Conservation (phyloP, 1,140 invertebrate genomes). For the Drosophila busckii region DNA sequence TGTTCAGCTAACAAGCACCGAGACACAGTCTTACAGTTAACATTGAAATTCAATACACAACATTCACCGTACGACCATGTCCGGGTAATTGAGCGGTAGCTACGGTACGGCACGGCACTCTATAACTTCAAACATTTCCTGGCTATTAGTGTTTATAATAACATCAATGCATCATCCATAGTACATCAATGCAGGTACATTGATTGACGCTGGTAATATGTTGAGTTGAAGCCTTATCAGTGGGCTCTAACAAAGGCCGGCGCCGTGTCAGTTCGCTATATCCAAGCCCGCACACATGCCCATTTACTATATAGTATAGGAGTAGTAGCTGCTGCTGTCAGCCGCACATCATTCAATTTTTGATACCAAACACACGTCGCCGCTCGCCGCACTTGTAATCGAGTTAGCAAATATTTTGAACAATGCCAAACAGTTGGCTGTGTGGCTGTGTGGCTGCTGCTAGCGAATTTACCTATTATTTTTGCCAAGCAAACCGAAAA, state of each 20-base stretch:
- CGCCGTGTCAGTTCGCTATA: constrained; percentile 19
- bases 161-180: constrained; percentile 35
- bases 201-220: constrained; percentile 40
- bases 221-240: constrained; percentile 25
- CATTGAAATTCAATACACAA: constrained; percentile 78
- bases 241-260: constrained; percentile 25
- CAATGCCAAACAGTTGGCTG: constrained; percentile 27
- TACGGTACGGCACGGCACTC: constrained; percentile 2
- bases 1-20: constrained; percentile 65
- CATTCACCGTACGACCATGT: constrained; percentile 79
- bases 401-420: constrained; percentile 30
- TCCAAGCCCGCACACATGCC: too few relatives aligned
- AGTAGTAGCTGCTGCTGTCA: too few relatives aligned
- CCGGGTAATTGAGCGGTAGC: constrained; percentile 75
- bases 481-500: constrained; percentile 21
- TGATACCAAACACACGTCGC: constrained; percentile 19
- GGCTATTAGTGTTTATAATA: constrained; percentile 49
- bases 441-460: constrained; percentile 26
- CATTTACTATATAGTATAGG: too few relatives aligned
- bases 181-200: constrained; percentile 18
- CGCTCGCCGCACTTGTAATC: too few relatives aligned
- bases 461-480: constrained; percentile 47
- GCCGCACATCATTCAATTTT: constrained; percentile 65
- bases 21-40: constrained; percentile 80
- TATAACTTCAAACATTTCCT: constrained; percentile 49